These are phyloP conservation scores for Drosophila kanekoi DNA, from an alignment of 2,888 invertebrate genomes.

Conservation along the genomic window DNA sequence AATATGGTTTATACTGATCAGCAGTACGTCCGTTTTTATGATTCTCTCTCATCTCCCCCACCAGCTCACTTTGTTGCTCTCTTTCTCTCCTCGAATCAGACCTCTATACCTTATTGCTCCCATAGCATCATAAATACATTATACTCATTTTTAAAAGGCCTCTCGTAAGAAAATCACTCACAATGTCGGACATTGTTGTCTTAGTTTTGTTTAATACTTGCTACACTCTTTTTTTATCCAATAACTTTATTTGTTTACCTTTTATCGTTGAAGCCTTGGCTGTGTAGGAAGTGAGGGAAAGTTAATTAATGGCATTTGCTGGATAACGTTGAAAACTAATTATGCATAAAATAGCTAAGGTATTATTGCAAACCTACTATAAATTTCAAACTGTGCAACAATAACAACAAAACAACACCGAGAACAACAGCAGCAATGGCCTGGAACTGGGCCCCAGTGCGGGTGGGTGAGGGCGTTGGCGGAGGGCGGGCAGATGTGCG, in stretches of 20 bases:
- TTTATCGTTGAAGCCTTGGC: neutral
- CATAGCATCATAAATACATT: too few species aligned
- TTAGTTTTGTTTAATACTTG: neutral
- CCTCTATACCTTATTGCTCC: too few species aligned
- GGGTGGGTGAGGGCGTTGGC: neutral
- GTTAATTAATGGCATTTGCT: constrained; percentile 76
- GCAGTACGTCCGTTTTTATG: too few species aligned
- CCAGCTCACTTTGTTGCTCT: too few species aligned
- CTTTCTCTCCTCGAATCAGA: too few species aligned
- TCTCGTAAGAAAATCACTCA: too few species aligned
- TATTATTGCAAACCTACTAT: constrained; percentile 79
- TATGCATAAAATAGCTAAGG: constrained; percentile 78
- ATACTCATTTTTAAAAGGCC: too few species aligned
- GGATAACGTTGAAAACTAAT: constrained; percentile 76
- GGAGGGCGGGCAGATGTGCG: neutral
- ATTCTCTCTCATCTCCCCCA: too few species aligned
- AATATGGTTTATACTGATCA: too few species aligned
- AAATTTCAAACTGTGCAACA: constrained; percentile 74
- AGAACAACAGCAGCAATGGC: constrained; percentile 51
- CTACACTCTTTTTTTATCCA: neutral
- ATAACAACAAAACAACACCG: constrained; percentile 57
- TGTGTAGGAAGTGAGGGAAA: constrained; percentile 36
- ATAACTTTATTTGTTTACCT: neutral
- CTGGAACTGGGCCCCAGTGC: constrained; percentile 15
- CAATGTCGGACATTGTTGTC: neutral